These are phyloP conservation scores for Hylaea fasciaria DNA, from an alignment of 2,888 invertebrate genomes.

Conservation along the genomic window DNA sequence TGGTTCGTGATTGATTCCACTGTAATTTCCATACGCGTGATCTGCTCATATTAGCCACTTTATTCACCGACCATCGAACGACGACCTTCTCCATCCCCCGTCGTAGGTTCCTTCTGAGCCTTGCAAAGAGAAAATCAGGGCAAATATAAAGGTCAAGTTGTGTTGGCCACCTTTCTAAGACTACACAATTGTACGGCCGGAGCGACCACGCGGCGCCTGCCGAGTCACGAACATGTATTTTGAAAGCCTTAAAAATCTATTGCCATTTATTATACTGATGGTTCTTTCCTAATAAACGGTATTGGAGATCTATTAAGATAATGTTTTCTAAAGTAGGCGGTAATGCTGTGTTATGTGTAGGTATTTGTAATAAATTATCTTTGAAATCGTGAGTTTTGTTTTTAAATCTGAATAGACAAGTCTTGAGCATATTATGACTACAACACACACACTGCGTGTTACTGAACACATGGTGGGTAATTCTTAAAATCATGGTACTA, in stretches of 20 bases:
- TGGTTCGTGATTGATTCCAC: conserved; percentile 82
- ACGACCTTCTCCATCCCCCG: conserved; percentile 45
- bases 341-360: too few relatives aligned
- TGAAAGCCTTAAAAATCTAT: conserved; percentile 70
- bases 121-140: conserved; percentile 49
- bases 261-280: conserved; percentile 49
- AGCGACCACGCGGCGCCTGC: conserved; percentile 82
- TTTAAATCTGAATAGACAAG: too few relatives aligned
- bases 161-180: conserved; percentile 68
- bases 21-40: conserved; percentile 84
- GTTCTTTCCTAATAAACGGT: conserved; percentile 47
- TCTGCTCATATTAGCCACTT: conserved; percentile 81
- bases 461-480: too few relatives aligned
- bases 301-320: conserved; percentile 44
- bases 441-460: too few relatives aligned
- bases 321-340: not conserved
- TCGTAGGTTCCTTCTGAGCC: conserved; percentile 30
- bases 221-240: conserved; percentile 82
- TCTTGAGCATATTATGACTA: too few relatives aligned
- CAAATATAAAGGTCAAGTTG: conserved; percentile 58
- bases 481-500: too few relatives aligned
- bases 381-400: too few relatives aligned
- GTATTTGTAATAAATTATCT: too few relatives aligned
- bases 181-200: conserved; percentile 73
- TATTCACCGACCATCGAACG: conserved; percentile 64